A percentile compares a stretch with the other conserved stretches of the same genome.
Conservation (phyloP, 2,797 vertebrate genomes). For the Spea hammondii region DNA sequence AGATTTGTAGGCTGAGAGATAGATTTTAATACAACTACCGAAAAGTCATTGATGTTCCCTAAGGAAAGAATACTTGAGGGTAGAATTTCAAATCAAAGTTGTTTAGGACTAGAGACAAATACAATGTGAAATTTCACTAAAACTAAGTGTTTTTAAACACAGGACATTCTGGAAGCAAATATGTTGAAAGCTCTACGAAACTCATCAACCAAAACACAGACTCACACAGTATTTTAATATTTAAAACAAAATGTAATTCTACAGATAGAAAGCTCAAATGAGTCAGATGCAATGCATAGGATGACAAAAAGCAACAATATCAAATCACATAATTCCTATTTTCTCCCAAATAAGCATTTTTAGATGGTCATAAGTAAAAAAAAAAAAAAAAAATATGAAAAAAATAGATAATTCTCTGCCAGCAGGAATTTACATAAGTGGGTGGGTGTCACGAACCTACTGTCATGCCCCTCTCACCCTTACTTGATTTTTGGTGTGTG, state of each 20-base stretch:
- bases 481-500: no score
- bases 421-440: neutral
- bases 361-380: neutral
- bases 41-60: constrained; percentile 28
- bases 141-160: no score
- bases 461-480: no score
- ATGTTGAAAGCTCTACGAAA: no score
- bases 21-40: constrained; percentile 35
- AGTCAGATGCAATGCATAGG: no score
- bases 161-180: no score
- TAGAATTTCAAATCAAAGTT: constrained; percentile 25
- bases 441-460: no score
- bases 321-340: neutral
- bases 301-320: no score
- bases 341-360: neutral
- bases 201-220: no score
- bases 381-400: neutral
- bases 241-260: no score
- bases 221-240: no score
- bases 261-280: no score
- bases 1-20: constrained; percentile 36
- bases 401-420: neutral
- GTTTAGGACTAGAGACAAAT: neutral
- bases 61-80: constrained; percentile 7
- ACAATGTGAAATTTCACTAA: neutral